Evolutionary conservation across 2,113 vertebrate genomes (phyloP).

Genomic region (Loxodonta africana): DNA sequence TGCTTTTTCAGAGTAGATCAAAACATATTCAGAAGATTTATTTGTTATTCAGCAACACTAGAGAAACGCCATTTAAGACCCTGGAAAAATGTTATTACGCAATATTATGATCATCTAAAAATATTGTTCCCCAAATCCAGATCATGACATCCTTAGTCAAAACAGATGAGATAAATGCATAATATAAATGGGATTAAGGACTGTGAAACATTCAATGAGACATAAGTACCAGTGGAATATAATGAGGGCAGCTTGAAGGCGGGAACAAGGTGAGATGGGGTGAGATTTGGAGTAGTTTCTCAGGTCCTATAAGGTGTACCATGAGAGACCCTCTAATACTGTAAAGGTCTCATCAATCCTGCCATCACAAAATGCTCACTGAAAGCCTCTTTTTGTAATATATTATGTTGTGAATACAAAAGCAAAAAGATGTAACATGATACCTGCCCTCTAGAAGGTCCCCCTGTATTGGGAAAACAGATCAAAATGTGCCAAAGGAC

Average conservation of each 20-base stretch:
- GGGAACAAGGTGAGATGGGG: neutral
- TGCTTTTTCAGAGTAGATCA: neutral
- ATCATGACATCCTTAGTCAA: neutral
- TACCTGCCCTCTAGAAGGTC: neutral
- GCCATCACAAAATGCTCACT: neutral
- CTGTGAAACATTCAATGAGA: neutral
- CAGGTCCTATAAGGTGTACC: neutral
- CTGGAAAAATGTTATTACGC: neutral
- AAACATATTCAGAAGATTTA: neutral
- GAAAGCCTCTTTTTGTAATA: neutral
- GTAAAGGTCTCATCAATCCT: neutral
- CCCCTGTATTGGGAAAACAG: neutral
- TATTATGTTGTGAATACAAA: neutral
- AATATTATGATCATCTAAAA: slow-evolving; percentile 24
- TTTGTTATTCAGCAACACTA: neutral
- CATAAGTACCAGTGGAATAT: neutral
- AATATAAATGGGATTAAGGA: neutral
- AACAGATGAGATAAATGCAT: neutral
- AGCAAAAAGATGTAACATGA: neutral
- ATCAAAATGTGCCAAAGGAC: neutral
- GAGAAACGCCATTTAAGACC: neutral
- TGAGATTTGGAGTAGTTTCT: neutral
- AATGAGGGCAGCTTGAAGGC: neutral
- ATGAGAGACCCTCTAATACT: neutral
- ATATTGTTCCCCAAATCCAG: neutral